These are phyloP conservation scores for Pipistrellus pipistrellus DNA, from an alignment of 2,797 vertebrate genomes.

Conservation along the genomic window DNA sequence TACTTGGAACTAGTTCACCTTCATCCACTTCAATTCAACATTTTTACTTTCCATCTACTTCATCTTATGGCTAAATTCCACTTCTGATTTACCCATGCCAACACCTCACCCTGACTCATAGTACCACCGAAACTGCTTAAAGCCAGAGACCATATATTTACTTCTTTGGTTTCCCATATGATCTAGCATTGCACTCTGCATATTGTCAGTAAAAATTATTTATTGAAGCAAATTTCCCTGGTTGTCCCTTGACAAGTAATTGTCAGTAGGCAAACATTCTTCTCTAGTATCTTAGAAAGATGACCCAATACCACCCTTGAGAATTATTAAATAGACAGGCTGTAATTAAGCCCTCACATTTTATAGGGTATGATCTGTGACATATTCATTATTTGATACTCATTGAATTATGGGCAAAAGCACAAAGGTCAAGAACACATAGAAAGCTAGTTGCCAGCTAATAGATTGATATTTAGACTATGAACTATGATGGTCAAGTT, in stretches of 20 bases:
- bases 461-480: neutral
- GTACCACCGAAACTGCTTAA: neutral
- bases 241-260: neutral
- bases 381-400: constrained; percentile 52
- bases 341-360: neutral
- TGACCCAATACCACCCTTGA: neutral
- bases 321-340: constrained; percentile 51
- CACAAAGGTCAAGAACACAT: constrained; percentile 42
- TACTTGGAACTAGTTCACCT: neutral
- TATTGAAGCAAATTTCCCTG: neutral
- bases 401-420: constrained; percentile 61
- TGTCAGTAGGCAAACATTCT: neutral
- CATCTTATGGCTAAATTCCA: neutral
- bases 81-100: neutral
- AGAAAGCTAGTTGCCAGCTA: neutral
- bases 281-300: constrained; percentile 38
- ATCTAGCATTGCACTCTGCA: neutral
- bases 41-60: neutral
- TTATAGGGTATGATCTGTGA: constrained; percentile 46
- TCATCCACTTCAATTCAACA: neutral
- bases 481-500: constrained; percentile 27
- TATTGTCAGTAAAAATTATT: neutral
- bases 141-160: neutral
- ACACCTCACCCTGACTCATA: constrained; percentile 15
- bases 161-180: neutral